These are phyloP conservation scores for Melieria picta DNA, from an alignment of 2,888 invertebrate genomes.

Conservation along the genomic window DNA sequence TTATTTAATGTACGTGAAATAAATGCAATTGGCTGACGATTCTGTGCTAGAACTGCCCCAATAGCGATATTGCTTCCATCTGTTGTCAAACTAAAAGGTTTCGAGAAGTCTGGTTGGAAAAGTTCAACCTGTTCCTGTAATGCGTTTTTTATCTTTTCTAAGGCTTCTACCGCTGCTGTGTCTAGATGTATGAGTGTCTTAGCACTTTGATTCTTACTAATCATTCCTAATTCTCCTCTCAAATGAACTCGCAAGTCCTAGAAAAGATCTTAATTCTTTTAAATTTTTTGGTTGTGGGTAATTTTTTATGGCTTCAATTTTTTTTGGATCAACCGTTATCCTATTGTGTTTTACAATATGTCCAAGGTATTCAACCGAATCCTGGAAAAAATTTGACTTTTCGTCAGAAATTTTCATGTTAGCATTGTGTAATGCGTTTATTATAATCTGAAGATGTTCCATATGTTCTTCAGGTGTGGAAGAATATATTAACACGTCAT, in stretches of 20 bases:
- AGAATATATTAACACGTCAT: no score
- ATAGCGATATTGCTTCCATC: constrained; percentile 7
- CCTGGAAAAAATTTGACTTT: no score
- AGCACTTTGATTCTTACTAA: neutral
- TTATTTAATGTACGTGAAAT: neutral
- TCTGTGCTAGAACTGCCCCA: neutral
- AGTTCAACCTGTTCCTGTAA: constrained; percentile 10
- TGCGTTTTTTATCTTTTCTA: constrained; percentile 8
- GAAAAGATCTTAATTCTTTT: no score
- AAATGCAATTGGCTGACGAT: constrained; percentile 11
- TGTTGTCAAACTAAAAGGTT: constrained; percentile 9
- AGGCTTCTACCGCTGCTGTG: constrained; percentile 5
- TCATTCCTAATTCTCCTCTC: constrained; percentile 1
- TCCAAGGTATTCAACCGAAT: no score
- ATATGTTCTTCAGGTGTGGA: no score
- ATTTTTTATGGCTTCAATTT: no score
- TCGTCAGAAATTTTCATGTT: no score
- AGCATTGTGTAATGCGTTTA: no score
- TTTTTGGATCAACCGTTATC: no score
- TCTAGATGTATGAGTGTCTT: neutral
- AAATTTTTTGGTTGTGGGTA: no score
- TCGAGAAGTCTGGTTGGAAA: neutral
- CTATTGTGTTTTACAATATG: no score
- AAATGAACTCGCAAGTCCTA: neutral
- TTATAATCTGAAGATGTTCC: no score